Evolutionary conservation across 2,797 vertebrate genomes (phyloP).

Genomic region (Phalanger gymnotis): DNA sequence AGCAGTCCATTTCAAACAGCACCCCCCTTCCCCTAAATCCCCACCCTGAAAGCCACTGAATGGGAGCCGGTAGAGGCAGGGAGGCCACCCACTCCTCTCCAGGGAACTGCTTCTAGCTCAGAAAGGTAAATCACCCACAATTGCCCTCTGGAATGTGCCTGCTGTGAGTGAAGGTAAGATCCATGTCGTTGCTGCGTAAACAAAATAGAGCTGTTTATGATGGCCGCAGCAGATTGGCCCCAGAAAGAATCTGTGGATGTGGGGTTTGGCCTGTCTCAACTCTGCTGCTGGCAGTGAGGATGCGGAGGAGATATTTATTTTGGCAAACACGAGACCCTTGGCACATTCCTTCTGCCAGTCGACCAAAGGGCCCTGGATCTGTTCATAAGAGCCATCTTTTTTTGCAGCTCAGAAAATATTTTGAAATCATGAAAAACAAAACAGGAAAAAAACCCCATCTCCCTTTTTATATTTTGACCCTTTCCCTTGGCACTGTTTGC

Average conservation of each 20-base stretch:
- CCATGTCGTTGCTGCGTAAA: conserved; percentile 72
- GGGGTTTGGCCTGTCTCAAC: conserved; percentile 14
- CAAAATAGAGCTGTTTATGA: conserved; percentile 74
- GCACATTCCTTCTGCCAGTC: conserved; percentile 20
- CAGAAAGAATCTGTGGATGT: conserved; percentile 41
- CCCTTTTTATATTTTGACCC: conserved; percentile 18
- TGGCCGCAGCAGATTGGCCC: conserved; percentile 34
- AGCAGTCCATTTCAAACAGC: conserved; percentile 34
- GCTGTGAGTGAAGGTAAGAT: conserved; percentile 62
- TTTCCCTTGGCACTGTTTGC: background rate
- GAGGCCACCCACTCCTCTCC: conserved; percentile 71
- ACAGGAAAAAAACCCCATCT: background rate
- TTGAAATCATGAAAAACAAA: conserved; percentile 44
- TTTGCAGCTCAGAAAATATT: conserved; percentile 19
- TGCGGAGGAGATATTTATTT: conserved; percentile 47
- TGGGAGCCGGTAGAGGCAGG: background rate
- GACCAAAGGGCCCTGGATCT: background rate
- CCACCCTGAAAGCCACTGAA: background rate
- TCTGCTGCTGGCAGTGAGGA: background rate
- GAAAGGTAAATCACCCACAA: conserved; percentile 70
- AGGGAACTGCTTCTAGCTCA: background rate
- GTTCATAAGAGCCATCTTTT: conserved; percentile 17
- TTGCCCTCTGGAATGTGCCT: background rate
- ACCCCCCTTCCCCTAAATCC: background rate
- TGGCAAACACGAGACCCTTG: conserved; percentile 30